These are phyloP conservation scores for Cryptotis parvus DNA, from an alignment of 2,113 vertebrate species.

Conservation along the genomic window DNA sequence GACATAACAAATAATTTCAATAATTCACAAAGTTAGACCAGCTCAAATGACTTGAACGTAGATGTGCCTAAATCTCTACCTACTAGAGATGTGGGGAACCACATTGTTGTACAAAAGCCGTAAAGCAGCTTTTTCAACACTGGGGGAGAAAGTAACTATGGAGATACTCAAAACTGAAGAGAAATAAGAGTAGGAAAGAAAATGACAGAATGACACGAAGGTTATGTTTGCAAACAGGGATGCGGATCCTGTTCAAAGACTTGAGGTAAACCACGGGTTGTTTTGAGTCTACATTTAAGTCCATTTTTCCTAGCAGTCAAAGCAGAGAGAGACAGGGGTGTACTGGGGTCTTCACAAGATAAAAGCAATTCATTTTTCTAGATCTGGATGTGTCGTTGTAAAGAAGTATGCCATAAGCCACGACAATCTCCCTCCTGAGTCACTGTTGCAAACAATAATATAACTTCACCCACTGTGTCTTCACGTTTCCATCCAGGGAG, in stretches of 20 bases:
- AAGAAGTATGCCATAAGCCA: background rate
- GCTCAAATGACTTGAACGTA: background rate
- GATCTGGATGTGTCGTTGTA: background rate
- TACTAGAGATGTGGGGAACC: too few relatives aligned
- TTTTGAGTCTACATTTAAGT: background rate
- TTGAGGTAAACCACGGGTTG: fast-evolving
- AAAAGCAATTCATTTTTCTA: slow-evolving; percentile 18
- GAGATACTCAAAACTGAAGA: background rate
- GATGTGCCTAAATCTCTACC: background rate
- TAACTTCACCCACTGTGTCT: background rate
- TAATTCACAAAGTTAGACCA: background rate
- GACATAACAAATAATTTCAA: background rate
- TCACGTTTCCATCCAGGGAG: background rate
- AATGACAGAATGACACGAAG: background rate
- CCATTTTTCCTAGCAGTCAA: background rate
- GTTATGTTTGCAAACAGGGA: background rate
- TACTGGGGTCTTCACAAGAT: background rate
- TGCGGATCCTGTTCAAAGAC: background rate
- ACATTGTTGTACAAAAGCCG: background rate
- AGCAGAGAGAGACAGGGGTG: background rate
- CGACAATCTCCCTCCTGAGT: background rate
- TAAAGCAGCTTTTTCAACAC: background rate
- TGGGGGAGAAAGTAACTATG: background rate
- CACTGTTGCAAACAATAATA: background rate
- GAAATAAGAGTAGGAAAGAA: background rate